Base-by-base conservation (phyloP, 2,113 vertebrate species). In the Jacana jacana region DNA sequence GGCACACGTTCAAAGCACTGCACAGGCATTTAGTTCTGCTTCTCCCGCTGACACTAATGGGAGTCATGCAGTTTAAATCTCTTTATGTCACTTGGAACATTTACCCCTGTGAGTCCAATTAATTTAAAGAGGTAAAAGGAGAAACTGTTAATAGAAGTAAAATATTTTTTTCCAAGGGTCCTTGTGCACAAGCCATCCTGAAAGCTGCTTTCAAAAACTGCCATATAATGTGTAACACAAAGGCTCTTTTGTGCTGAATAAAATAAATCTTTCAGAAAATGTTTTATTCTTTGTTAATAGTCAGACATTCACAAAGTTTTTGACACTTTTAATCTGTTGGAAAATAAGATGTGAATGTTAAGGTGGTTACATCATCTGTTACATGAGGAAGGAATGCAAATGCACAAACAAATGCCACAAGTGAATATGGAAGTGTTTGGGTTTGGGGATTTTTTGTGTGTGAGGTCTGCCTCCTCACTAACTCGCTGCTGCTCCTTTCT, bases 11-110 rank as follows among this genome's bases (percentile, higher is more conserved):
- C 58, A 84, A 37, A 69, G 89, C 73, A 35, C 60, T 78, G 76
- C 73, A 66, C 83, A 83, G 51, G 70, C 92, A 87, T 94, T 94
- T 87, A 82, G 91, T 90, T 94, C 28, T 28, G 81, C 66, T 72
- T 77, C 82, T 94, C 96, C 93, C 75, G 87, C 95, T 96, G 94
- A 48, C 83, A 40, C 83, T 96, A 96, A 97, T 97, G 96, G 93
- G 90, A 96, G 37, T 91, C 96, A 82, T 75, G 95, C 92, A 76
- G 95, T 46, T 46, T 97, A 94, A 91, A 89, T 92, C 85, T 93
- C 88, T 95, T 82, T 84, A 90, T 91, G 96, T 91, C 69, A 33
- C 70, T 92, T 94, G 93, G 93, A 93, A 72, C 25, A 10, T 81
- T 97, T 90, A 49, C 58, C 66, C 90, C 77, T 68, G 23, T 81